Evolutionary conservation across 2,113 vertebrate genomes (phyloP).

Genomic region (Dipodomys merriami): DNA sequence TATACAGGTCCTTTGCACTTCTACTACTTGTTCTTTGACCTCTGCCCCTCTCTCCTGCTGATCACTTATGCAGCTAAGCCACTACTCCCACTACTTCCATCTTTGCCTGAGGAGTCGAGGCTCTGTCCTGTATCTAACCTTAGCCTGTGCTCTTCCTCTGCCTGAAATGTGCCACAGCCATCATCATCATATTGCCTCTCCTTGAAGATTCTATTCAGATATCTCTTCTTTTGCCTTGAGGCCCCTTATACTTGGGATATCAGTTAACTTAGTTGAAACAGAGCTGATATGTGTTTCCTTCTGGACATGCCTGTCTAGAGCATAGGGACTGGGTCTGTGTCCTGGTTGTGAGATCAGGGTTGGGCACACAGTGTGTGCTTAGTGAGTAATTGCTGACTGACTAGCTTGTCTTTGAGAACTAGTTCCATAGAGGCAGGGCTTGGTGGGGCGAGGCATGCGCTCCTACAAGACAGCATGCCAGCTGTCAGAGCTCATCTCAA

Average conservation of each 20-base stretch:
- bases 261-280: conserved; percentile 9
- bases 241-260: conserved; percentile 13
- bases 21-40: conserved; percentile 17
- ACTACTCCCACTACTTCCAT: neutral
- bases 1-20: neutral
- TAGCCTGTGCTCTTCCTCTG: neutral
- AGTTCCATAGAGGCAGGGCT: neutral
- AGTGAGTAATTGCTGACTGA: conserved; percentile 21
- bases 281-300: conserved; percentile 40
- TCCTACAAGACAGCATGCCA: conserved; percentile 65
- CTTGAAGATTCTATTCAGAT: conserved; percentile 7
- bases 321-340: conserved; percentile 1
- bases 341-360: neutral
- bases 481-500: conserved; percentile 88
- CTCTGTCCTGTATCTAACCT: neutral
- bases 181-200: neutral
- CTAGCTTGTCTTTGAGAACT: neutral
- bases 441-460: conserved; percentile 65
- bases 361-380: neutral
- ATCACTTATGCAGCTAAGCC: neutral
- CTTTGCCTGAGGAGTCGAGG: conserved; percentile 29
- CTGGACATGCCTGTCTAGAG: neutral
- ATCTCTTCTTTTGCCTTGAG: conserved; percentile 27
- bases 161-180: neutral
- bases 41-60: neutral